Percentiles rank a stretch among this genome's conserved stretches.
phyloP scores from a whole-genome alignment of 2,888 invertebrate species.

The Ectemnius continuus region DNA sequence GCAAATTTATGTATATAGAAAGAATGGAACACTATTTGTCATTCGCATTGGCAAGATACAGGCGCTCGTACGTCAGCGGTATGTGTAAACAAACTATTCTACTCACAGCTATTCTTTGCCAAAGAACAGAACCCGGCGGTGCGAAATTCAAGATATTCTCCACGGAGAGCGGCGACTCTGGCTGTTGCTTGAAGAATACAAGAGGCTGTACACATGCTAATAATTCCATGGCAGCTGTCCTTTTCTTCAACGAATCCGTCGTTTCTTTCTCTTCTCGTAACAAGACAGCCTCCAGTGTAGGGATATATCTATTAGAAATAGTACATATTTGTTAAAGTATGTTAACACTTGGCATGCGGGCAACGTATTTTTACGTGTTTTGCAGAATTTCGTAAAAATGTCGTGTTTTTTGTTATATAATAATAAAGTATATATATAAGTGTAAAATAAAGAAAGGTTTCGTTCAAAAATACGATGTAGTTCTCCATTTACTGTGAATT shows the following conservation, averaged over 20 bases:
- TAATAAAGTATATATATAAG: too few relatives aligned
- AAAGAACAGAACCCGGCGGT: conserved; percentile 70
- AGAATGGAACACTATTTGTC: too few relatives aligned
- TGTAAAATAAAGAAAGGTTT: too few relatives aligned
- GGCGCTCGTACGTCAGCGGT: too few relatives aligned
- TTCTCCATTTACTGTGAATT: too few relatives aligned
- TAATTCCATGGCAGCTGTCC: conserved; percentile 70
- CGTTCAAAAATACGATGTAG: too few relatives aligned
- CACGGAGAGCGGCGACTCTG: conserved; percentile 65
- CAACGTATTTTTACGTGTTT: too few relatives aligned
- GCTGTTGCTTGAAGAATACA: conserved; percentile 67
- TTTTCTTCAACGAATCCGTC: conserved; percentile 64
- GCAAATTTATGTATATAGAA: too few relatives aligned
- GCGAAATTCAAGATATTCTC: conserved; percentile 67
- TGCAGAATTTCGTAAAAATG: too few relatives aligned
- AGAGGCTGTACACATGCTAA: conserved; percentile 73
- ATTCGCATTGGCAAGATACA: too few relatives aligned
- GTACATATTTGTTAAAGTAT: conserved; percentile 11
- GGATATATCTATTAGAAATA: conserved; percentile 64
- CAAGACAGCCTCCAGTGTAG: conserved; percentile 69
- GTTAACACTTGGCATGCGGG: too few relatives aligned
- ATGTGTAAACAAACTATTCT: neutral
- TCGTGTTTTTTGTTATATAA: too few relatives aligned
- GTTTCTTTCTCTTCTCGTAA: conserved; percentile 68
- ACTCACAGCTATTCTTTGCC: conserved; percentile 74